Evolutionary conservation across 2,113 vertebrate genomes (phyloP), one percentile per base, ranked within the genome.

Genomic region (Eretmochelys imbricata): DNA sequence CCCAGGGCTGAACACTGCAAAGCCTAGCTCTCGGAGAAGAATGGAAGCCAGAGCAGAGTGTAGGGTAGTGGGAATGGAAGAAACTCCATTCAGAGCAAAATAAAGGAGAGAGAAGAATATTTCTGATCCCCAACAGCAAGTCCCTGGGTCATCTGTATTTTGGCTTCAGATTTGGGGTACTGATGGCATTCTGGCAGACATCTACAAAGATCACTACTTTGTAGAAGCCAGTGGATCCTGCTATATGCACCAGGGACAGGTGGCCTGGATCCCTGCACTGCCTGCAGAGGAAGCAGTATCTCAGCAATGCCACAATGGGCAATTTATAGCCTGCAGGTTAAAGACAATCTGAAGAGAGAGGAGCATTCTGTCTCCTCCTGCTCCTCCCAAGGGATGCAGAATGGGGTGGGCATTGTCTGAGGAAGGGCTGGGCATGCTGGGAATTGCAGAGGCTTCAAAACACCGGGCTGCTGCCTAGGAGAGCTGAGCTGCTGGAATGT

Each of bases 391-490:
- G 42, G 88, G 54, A 8, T 0, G 1, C 78, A 22, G 82, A 69
- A 55, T 65, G 82, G 75, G 46, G 82, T 89, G 89, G 51, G 78
- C 95, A 69, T 2, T 25, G 2, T 2, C 0, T 1, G 75, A 13
- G 25, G 20, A 7, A 48, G 42, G 22, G 6, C 75, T 14, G 35
- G 75, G 24, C 20, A 46, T 22, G 25, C 38, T 10, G 38, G 42
- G 72, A 38, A 76, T 25, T 46, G 22, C 42, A 46, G 12, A 27
- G 75, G 3, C 29, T 20, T 87, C 29, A 10, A 69, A 78, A 46
- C 0, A 0, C 22, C 42, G 46, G 54, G 62, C 53, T 27, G 89
- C 72, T 91, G 78, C 88, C 91, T 1, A 0, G 80, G 75, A 69
- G 50, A 92, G 51, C 0, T 1, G 22, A 4, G 53, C 84, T 88